phyloP scores from a whole-genome alignment of 2,797 vertebrate species.

The Xerus rutilus region DNA sequence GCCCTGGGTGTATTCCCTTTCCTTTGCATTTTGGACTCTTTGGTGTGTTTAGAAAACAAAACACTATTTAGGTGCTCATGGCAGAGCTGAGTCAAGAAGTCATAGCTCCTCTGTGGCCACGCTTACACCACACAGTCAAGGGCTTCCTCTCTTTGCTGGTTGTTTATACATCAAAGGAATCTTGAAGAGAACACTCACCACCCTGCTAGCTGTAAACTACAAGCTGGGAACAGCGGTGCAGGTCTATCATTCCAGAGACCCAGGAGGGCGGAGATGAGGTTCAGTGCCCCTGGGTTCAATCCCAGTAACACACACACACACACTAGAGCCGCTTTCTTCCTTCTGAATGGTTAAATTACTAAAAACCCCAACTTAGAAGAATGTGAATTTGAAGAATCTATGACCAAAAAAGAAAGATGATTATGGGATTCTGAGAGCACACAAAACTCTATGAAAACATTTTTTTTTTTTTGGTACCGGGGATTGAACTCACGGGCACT shows the following conservation, averaged over 20 bases:
- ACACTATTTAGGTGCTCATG: neutral
- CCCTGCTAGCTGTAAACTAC: neutral
- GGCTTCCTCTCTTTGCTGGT: neutral
- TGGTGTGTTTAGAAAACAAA: neutral
- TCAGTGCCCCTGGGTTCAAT: no score
- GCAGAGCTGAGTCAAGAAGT: neutral
- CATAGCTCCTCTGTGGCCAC: rapidly evolving
- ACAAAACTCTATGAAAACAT: neutral
- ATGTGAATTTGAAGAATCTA: neutral
- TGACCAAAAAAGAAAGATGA: neutral
- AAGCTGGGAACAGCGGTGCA: no score
- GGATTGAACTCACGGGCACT: no score
- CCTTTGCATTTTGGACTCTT: slow-evolving; percentile 4
- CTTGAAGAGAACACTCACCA: neutral
- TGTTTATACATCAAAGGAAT: neutral
- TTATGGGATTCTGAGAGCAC: neutral
- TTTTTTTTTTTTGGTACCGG: no score
- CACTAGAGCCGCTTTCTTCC: neutral
- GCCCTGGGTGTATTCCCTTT: neutral
- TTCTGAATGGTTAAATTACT: no score
- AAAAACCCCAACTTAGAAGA: neutral
- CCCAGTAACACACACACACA: no score
- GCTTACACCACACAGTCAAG: rapidly evolving
- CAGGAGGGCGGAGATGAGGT: no score
- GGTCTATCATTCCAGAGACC: no score